Percentiles rank a stretch among this genome's conserved stretches.
These are phyloP conservation scores for Drosophila helvetica DNA, from an alignment of 2,888 invertebrate species.

Conservation along the genomic window DNA sequence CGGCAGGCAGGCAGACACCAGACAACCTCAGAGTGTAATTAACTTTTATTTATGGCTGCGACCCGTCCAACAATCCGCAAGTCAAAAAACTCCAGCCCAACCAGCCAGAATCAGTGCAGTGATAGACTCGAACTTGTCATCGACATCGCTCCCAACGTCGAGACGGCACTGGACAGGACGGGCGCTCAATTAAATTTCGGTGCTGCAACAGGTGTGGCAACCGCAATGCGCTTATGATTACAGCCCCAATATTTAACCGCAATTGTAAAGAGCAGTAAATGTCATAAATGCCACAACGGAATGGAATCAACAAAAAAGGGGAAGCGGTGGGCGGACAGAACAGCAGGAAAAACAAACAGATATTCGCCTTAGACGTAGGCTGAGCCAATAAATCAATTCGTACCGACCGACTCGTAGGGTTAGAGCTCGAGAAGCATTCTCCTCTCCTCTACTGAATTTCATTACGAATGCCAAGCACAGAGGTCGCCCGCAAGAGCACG, in stretches of 20 bases:
- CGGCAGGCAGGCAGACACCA: slow-evolving; percentile 10
- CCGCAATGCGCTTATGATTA: slow-evolving; percentile 15
- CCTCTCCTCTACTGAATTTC: slow-evolving; percentile 42
- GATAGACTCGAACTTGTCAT: background rate
- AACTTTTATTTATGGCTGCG: slow-evolving; percentile 61
- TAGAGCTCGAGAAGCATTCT: slow-evolving; percentile 31
- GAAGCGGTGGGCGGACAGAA: background rate
- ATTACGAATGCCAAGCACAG: slow-evolving; percentile 72
- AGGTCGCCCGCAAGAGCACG: slow-evolving; percentile 20
- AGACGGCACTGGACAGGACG: background rate
- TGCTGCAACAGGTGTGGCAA: slow-evolving; percentile 28
- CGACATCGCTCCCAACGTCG: background rate
- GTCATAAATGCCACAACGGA: slow-evolving; percentile 46
- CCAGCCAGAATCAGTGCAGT: slow-evolving; percentile 12
- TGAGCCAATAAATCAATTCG: slow-evolving; percentile 75
- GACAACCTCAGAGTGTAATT: slow-evolving; percentile 56
- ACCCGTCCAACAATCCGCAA: background rate
- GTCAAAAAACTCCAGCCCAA: background rate
- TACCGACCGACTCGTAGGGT: slow-evolving; percentile 51
- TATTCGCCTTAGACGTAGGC: slow-evolving; percentile 19
- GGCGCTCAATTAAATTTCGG: slow-evolving; percentile 5
- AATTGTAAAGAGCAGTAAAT: slow-evolving; percentile 57
- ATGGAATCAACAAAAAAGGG: slow-evolving; percentile 1
- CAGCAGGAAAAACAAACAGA: slow-evolving; percentile 28
- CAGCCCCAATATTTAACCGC: background rate